Percentiles rank a stretch among this genome's conserved stretches.
These are phyloP conservation scores for Hyposmocoma kahamanoa DNA, from an alignment of 1,140 invertebrate genomes.

Conservation along the genomic window DNA sequence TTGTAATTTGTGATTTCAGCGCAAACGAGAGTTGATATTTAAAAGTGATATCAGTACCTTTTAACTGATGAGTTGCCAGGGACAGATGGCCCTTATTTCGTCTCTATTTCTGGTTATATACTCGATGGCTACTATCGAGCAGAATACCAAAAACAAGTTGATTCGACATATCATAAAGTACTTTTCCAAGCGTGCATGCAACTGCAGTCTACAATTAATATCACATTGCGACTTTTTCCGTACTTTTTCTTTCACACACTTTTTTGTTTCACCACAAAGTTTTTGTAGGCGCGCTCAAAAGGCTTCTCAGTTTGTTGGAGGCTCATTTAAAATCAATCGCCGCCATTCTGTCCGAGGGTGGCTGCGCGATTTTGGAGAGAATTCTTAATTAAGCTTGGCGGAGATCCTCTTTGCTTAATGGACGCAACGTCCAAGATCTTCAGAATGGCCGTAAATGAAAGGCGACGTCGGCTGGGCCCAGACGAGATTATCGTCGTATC, in stretches of 20 bases:
- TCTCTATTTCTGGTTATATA: too few species aligned
- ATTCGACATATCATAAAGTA: too few species aligned
- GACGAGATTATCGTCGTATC: conserved; percentile 22
- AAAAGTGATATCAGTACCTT: too few species aligned
- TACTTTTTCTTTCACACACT: conserved; percentile 6
- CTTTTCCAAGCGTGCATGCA: too few species aligned
- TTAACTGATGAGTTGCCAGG: too few species aligned
- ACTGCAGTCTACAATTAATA: neutral
- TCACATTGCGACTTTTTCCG: neutral
- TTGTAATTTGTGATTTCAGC: too few species aligned
- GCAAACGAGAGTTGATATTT: too few species aligned
- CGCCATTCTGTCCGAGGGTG: conserved; percentile 45
- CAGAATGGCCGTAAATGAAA: conserved; percentile 47
- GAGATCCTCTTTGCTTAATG: conserved; percentile 63
- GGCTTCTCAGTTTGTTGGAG: conserved; percentile 38
- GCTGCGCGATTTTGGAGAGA: conserved; percentile 60
- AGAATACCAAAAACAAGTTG: too few species aligned
- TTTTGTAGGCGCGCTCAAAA: conserved; percentile 39
- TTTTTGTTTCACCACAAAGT: conserved; percentile 36
- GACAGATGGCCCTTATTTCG: too few species aligned
- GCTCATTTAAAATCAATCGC: conserved; percentile 69
- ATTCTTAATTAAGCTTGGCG: conserved; percentile 65
- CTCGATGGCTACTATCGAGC: too few species aligned
- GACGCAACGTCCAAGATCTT: conserved; percentile 47
- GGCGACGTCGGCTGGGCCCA: conserved; percentile 26